Evolutionary conservation across 2,797 vertebrate species (phyloP).

Genomic region (Chanos chanos): DNA sequence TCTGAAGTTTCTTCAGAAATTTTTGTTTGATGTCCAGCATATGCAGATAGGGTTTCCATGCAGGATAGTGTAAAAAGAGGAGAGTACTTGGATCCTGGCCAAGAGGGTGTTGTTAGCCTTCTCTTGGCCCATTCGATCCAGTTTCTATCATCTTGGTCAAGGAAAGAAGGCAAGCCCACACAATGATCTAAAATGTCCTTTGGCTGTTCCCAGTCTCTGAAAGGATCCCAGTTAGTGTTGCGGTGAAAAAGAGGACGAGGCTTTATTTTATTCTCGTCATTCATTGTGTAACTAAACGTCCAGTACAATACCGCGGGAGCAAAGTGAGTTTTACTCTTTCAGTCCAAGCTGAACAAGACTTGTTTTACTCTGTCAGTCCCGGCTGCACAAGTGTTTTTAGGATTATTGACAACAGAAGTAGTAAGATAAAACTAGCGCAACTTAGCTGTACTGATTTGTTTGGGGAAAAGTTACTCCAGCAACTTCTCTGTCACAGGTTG

Average conservation of each 20-base stretch:
- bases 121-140: constrained; percentile 69
- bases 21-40: constrained; percentile 32
- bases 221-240: constrained; percentile 63
- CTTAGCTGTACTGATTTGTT: too few relatives aligned
- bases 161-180: constrained; percentile 66
- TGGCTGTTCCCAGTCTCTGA: constrained; percentile 63
- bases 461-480: too few relatives aligned
- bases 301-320: too few relatives aligned
- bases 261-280: constrained; percentile 56
- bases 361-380: too few relatives aligned
- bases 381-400: not conserved
- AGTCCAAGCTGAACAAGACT: too few relatives aligned
- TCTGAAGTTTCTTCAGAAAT: constrained; percentile 58
- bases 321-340: too few relatives aligned
- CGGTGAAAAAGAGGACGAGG: constrained; percentile 65
- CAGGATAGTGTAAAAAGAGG: constrained; percentile 26
- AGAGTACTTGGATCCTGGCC: constrained; percentile 52
- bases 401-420: not conserved
- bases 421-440: too few relatives aligned
- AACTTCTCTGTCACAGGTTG: too few relatives aligned
- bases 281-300: too few relatives aligned
- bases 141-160: constrained; percentile 60
- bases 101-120: constrained; percentile 54
- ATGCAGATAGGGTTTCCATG: not conserved
- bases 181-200: constrained; percentile 59